Conservation (phyloP, 1,140 invertebrate species). For the Melanaphis sacchari region DNA sequence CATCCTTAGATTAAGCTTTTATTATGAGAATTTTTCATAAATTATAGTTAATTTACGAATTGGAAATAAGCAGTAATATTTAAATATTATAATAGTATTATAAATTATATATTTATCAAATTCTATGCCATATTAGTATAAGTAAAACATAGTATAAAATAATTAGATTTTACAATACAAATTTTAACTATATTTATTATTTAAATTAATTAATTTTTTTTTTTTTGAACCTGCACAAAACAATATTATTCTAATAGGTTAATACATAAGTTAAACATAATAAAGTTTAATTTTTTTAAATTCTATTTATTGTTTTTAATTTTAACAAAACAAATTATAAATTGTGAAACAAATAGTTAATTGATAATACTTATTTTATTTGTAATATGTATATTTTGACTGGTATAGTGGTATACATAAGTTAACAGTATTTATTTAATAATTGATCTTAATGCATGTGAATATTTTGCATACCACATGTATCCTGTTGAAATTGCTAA, state of each 20-base stretch:
- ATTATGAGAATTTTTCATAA: conserved; percentile 4
- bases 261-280: background rate
- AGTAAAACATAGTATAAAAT: background rate
- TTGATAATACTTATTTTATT: background rate
- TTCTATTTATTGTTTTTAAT: conserved; percentile 12
- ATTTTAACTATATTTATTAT: background rate
- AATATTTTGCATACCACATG: conserved; percentile 61
- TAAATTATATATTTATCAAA: background rate
- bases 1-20: background rate
- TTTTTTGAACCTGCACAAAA: background rate
- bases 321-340: background rate
- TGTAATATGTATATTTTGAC: background rate
- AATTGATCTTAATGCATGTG: conserved; percentile 25
- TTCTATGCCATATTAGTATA: conserved; percentile 37
- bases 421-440: conserved; percentile 30
- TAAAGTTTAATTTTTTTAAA: conserved; percentile 32
- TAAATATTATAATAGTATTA: background rate
- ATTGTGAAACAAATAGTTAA: background rate
- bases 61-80: background rate
- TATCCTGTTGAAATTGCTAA: conserved; percentile 59
- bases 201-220: background rate
- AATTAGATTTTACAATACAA: background rate
- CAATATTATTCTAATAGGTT: conserved; percentile 14
- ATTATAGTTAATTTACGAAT: background rate
- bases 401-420: background rate